A percentile compares a stretch with the other conserved stretches of the same genome.
phyloP scores from a whole-genome alignment of 2,888 invertebrate genomes.

The Tipula confusa region DNA sequence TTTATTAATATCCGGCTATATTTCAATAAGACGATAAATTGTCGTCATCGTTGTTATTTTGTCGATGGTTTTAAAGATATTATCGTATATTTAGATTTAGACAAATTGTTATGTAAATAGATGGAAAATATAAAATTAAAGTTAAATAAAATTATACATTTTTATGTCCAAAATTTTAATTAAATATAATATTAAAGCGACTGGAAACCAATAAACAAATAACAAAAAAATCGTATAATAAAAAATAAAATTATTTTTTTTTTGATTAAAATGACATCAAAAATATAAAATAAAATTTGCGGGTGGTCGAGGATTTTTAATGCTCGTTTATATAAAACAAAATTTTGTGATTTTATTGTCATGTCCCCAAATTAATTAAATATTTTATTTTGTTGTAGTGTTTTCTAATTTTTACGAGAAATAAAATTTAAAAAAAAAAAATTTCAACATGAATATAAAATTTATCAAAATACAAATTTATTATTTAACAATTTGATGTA shows the following conservation, averaged over 20 bases:
- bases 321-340: background rate
- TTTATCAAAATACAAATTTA: background rate
- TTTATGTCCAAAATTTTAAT: background rate
- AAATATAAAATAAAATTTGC: background rate
- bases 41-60: no score
- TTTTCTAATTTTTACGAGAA: background rate
- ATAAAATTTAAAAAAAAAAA: background rate
- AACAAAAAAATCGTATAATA: background rate
- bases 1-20: background rate
- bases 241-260: background rate
- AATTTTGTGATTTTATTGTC: constrained; percentile 4
- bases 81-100: background rate
- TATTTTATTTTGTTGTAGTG: background rate
- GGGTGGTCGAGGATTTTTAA: constrained; percentile 21
- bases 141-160: background rate
- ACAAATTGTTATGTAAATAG: background rate
- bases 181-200: background rate
- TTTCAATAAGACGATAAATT: background rate
- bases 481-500: constrained; percentile 1
- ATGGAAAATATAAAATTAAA: background rate
- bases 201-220: constrained; percentile 25
- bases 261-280: constrained; percentile 20
- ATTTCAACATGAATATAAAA: background rate
- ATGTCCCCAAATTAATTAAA: constrained; percentile 9
- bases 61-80: no score